Conservation (phyloP, 2,797 vertebrate genomes). For the Pipistrellus nathusii region DNA sequence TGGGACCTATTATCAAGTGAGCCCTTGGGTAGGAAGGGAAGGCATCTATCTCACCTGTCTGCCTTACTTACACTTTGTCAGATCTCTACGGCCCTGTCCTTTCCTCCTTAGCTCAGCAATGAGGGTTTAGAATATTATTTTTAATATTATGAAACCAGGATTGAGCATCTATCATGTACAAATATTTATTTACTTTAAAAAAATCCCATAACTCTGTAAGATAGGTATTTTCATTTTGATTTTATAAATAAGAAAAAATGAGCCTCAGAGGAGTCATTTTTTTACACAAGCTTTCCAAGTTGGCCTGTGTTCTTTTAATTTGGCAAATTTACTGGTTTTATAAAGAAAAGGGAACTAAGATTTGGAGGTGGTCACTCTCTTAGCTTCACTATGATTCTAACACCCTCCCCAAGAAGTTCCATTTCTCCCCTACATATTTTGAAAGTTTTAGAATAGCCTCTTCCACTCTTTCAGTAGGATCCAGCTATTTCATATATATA, state of each 20-base stretch:
- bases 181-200: neutral
- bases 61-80: neutral
- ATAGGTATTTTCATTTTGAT: neutral
- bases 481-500: neutral
- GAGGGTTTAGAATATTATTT: neutral
- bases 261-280: neutral
- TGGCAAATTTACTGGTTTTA: neutral
- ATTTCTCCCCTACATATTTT: neutral
- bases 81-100: neutral
- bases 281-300: neutral
- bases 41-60: neutral
- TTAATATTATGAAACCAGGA: neutral
- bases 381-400: neutral
- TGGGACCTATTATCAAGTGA: neutral
- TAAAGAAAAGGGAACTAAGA: conserved; percentile 2
- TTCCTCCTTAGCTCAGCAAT: neutral
- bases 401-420: neutral
- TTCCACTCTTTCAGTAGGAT: neutral
- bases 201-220: neutral
- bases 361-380: neutral
- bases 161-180: neutral
- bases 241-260: conserved; percentile 32
- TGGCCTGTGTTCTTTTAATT: conserved; percentile 8
- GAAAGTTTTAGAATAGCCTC: neutral
- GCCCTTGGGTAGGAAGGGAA: neutral